Conservation (phyloP, 1,140 invertebrate species). For the Tetraneura akinire region DNA sequence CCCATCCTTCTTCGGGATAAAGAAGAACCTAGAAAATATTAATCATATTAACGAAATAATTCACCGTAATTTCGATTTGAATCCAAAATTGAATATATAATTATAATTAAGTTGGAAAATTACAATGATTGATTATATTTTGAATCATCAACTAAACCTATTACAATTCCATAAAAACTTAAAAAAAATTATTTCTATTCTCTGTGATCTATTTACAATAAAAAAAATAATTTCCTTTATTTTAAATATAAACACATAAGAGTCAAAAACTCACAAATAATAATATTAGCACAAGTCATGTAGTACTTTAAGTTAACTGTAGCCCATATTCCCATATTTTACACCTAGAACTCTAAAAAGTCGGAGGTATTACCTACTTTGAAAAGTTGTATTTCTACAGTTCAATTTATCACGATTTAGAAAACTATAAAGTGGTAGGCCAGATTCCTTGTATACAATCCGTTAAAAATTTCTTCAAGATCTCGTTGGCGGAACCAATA, state of each 20-base stretch:
- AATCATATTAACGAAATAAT: too few species aligned
- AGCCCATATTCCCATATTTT: background rate
- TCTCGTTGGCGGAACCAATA: background rate
- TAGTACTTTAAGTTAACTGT: background rate
- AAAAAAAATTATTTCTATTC: too few species aligned
- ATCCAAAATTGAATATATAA: too few species aligned
- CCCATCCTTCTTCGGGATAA: conserved; percentile 85
- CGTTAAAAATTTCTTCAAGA: conserved; percentile 22
- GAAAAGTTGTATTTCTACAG: conserved; percentile 21
- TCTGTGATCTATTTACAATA: background rate
- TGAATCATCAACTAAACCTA: too few species aligned
- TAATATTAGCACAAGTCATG: background rate
- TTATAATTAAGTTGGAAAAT: too few species aligned
- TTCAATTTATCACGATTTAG: conserved; percentile 43
- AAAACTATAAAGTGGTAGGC: conserved; percentile 43
- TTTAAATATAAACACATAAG: background rate
- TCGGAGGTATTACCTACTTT: conserved; percentile 31
- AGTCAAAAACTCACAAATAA: conserved; percentile 21
- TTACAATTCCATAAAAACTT: too few species aligned
- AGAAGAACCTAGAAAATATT: conserved; percentile 68
- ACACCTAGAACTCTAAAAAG: conserved; percentile 13
- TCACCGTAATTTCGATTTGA: too few species aligned
- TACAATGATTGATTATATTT: too few species aligned
- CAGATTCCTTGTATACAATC: conserved; percentile 30
- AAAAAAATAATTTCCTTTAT: background rate